phyloP scores from a whole-genome alignment of 2,888 invertebrate species.

The Cerastis rubricosa region DNA sequence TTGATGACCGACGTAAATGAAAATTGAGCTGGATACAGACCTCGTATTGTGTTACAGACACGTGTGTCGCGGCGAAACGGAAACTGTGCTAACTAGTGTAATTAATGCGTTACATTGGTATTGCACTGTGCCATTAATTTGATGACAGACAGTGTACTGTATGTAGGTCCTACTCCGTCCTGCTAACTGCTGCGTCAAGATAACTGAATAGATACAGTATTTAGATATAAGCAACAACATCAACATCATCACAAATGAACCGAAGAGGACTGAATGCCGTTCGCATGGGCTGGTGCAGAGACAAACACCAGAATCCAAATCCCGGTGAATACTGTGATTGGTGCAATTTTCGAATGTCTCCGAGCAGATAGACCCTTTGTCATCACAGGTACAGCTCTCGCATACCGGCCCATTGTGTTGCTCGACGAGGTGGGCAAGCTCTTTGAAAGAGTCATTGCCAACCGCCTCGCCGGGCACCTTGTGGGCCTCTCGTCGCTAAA shows the following conservation, averaged over 20 bases:
- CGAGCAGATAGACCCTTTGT: constrained; percentile 82
- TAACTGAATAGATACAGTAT: background rate
- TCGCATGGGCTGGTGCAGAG: background rate
- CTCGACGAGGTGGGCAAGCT: no score
- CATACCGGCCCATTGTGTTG: no score
- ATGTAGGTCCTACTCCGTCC: background rate
- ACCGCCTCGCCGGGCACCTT: no score
- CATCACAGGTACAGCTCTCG: constrained; percentile 86
- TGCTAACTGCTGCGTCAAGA: background rate
- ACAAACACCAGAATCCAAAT: background rate
- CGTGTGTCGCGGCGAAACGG: constrained; percentile 1
- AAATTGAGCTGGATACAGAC: constrained; percentile 9
- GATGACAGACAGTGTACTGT: background rate
- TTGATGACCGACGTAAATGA: constrained; percentile 3
- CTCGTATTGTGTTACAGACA: constrained; percentile 3
- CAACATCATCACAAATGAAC: background rate
- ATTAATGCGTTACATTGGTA: background rate
- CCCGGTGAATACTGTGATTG: background rate
- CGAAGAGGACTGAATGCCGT: background rate
- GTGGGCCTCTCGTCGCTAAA: no score
- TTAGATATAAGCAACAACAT: background rate
- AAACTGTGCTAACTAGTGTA: constrained; percentile 14
- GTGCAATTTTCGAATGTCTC: constrained; percentile 70
- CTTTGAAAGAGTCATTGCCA: no score
- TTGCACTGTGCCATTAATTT: background rate